phyloP scores from a whole-genome alignment of 2,113 vertebrate species.

The Oxyruncus cristatus region DNA sequence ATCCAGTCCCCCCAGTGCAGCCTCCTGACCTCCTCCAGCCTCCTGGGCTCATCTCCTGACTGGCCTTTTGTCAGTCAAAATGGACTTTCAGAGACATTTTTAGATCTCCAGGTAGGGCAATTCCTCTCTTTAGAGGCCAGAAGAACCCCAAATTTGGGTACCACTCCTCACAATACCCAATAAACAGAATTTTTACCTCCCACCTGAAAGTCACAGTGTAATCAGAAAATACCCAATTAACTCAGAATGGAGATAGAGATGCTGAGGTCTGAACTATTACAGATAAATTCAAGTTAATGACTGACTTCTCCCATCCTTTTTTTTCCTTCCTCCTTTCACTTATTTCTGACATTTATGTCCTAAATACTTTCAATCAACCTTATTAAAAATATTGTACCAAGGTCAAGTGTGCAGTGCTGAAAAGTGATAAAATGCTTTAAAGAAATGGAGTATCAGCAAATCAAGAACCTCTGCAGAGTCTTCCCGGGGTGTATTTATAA shows the following conservation, averaged over 20 bases:
- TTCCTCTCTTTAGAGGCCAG: background rate
- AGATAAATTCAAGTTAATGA: background rate
- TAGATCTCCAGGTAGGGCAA: background rate
- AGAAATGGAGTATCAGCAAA: background rate
- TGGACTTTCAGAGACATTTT: background rate
- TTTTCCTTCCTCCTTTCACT: background rate
- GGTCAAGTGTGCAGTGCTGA: background rate
- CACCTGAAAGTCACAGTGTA: accelerated
- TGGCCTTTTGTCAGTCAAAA: background rate
- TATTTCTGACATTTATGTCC: background rate
- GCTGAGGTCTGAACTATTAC: background rate
- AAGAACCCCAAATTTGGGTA: background rate
- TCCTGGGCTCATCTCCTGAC: background rate
- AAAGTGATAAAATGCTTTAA: background rate
- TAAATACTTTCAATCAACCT: background rate
- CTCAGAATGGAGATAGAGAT: background rate
- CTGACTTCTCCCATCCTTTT: background rate
- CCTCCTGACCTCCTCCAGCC: background rate
- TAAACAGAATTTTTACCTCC: background rate
- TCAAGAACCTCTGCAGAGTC: background rate
- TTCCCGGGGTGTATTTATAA: background rate
- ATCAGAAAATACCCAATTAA: background rate
- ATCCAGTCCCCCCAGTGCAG: accelerated
- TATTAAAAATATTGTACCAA: background rate
- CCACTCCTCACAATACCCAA: background rate